These are phyloP conservation scores for Lepidurus packardi DNA, from an alignment of 1,140 invertebrate genomes.

Conservation along the genomic window DNA sequence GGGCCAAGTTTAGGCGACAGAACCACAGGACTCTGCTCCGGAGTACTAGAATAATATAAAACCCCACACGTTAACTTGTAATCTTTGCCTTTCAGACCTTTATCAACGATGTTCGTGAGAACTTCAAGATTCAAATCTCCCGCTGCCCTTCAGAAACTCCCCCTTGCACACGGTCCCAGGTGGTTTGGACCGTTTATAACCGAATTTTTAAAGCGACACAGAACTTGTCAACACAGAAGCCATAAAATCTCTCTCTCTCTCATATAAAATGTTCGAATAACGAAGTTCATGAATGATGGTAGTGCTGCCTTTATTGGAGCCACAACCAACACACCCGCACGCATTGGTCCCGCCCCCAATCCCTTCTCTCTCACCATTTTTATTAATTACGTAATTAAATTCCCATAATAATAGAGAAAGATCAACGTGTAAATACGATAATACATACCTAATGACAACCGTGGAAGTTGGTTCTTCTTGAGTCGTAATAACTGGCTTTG, in stretches of 20 bases:
- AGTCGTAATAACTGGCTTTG: slow-evolving; percentile 34
- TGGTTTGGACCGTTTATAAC: no score
- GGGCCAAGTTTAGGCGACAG: slow-evolving; percentile 37
- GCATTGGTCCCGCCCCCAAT: no score
- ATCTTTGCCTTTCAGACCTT: slow-evolving; percentile 33
- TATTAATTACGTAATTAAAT: no score
- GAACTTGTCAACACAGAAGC: no score
- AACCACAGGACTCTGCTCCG: slow-evolving; percentile 40
- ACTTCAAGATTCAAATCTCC: background rate
- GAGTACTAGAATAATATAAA: slow-evolving; percentile 42
- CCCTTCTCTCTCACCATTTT: no score
- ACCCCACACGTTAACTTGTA: slow-evolving; percentile 29
- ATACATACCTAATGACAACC: slow-evolving; percentile 48
- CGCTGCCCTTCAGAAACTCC: background rate
- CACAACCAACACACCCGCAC: no score
- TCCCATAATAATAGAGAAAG: no score
- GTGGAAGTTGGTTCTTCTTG: slow-evolving; percentile 52
- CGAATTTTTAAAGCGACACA: slow-evolving; percentile 20
- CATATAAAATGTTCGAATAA: no score
- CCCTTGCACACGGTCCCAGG: no score
- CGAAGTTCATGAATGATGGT: no score
- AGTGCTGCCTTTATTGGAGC: no score
- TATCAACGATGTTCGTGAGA: slow-evolving; percentile 26
- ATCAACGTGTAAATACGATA: background rate
- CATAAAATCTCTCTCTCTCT: no score